These are phyloP conservation scores for Leptinotarsa haldemani DNA, from an alignment of 2,888 invertebrate species.

Conservation along the genomic window DNA sequence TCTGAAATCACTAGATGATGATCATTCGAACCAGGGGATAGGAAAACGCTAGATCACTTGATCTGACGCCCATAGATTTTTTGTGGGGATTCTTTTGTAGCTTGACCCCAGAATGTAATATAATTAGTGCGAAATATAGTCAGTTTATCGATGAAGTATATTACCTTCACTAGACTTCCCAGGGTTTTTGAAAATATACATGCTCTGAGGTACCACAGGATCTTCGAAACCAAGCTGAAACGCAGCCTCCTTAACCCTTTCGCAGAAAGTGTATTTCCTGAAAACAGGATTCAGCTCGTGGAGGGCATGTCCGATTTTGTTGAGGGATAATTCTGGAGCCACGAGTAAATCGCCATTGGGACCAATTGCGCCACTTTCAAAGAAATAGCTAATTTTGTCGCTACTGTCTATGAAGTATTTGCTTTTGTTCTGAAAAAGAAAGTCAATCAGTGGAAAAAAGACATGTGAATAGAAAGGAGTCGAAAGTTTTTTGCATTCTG, in stretches of 20 bases:
- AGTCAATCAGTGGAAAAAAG: too few relatives aligned
- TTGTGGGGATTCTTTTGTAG: too few relatives aligned
- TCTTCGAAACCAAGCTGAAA: constrained; percentile 78
- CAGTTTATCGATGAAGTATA: not conserved
- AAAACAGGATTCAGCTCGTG: constrained; percentile 86
- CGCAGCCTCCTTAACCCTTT: constrained; percentile 82
- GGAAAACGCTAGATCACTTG: too few relatives aligned
- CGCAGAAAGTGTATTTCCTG: constrained; percentile 84
- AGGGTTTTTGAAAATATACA: constrained; percentile 98
- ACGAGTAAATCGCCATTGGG: constrained; percentile 79
- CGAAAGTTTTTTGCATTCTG: too few relatives aligned
- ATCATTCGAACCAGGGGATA: too few relatives aligned
- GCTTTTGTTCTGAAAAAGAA: constrained; percentile 70
- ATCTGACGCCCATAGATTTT: too few relatives aligned
- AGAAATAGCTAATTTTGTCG: constrained; percentile 92
- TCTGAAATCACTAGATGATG: too few relatives aligned
- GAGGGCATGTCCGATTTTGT: constrained; percentile 91
- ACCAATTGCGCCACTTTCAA: constrained; percentile 85
- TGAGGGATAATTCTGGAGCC: constrained; percentile 74
- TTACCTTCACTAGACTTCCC: constrained; percentile 88
- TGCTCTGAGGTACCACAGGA: constrained; percentile 93
- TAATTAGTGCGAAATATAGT: too few relatives aligned
- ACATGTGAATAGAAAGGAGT: too few relatives aligned
- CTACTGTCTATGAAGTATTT: constrained; percentile 91
- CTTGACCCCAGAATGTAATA: too few relatives aligned